Evolutionary conservation across 2,113 vertebrate genomes (phyloP).

Genomic region (Nothoprocta perdicaria): DNA sequence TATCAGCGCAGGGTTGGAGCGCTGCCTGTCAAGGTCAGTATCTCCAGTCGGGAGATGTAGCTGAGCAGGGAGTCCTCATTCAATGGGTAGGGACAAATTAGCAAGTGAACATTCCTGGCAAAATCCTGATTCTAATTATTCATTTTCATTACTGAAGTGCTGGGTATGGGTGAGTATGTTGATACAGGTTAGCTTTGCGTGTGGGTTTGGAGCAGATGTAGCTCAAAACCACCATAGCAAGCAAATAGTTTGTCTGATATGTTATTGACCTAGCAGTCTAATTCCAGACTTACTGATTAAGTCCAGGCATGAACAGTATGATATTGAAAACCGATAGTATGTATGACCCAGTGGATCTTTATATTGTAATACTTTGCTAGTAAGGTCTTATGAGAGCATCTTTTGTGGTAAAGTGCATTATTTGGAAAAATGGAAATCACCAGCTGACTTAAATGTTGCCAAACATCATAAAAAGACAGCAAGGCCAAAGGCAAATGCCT

Average conservation of each 20-base stretch:
- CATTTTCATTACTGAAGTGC: not conserved
- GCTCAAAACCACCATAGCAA: not conserved
- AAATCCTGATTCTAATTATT: not conserved
- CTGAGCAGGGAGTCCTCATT: not conserved
- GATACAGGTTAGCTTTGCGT: not conserved
- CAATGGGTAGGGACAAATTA: not conserved
- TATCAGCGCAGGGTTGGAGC: accelerated
- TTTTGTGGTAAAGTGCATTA: not conserved
- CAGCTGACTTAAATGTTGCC: not conserved
- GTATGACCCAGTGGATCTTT: not conserved
- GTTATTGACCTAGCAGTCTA: not conserved
- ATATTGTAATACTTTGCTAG: not conserved
- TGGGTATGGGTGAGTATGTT: not conserved
- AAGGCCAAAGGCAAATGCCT: not conserved
- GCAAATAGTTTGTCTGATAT: not conserved
- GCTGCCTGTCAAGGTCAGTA: accelerated
- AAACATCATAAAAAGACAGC: not conserved
- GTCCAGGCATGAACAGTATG: not conserved
- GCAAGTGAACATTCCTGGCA: not conserved
- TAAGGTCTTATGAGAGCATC: not conserved
- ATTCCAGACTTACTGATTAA: not conserved
- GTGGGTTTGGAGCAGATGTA: not conserved
- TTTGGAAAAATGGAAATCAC: not conserved
- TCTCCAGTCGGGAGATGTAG: not conserved
- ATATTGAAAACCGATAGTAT: not conserved